A percentile compares a stretch with the other conserved stretches of the same genome.
phyloP scores from a whole-genome alignment of 2,797 vertebrate species.

The Etheostoma nigrum region DNA sequence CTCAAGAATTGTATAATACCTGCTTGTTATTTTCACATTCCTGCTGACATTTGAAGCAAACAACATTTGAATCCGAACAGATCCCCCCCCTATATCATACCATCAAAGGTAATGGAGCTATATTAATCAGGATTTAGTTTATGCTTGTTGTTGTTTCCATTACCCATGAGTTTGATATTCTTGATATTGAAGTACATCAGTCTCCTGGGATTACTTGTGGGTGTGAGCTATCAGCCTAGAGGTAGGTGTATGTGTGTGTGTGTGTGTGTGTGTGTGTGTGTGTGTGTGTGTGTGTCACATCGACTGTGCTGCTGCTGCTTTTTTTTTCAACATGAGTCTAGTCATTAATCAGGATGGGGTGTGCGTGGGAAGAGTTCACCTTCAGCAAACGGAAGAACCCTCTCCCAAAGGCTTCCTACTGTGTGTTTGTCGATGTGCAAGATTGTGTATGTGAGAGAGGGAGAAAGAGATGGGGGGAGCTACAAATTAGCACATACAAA shows the following conservation, averaged over 20 bases:
- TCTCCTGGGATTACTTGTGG: slow-evolving; percentile 68
- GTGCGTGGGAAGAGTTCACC: slow-evolving; percentile 82
- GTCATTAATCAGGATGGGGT: slow-evolving; percentile 80
- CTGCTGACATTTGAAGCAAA: slow-evolving; percentile 44
- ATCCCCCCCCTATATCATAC: background rate
- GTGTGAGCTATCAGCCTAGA: slow-evolving; percentile 65
- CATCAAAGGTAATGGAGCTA: slow-evolving; percentile 7
- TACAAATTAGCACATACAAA: slow-evolving; percentile 8
- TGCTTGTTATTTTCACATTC: slow-evolving; percentile 32
- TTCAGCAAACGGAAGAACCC: slow-evolving; percentile 77
- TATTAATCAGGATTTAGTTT: slow-evolving; percentile 26
- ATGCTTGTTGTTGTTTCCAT: slow-evolving; percentile 23
- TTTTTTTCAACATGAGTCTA: slow-evolving; percentile 74
- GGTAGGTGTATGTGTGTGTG: slow-evolving; percentile 17
- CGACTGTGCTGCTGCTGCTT: slow-evolving; percentile 6
- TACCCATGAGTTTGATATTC: slow-evolving; percentile 54
- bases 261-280: slow-evolving; percentile 10
- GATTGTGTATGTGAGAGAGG: slow-evolving; percentile 25
- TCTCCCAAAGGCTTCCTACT: slow-evolving; percentile 56
- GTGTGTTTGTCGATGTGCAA: slow-evolving; percentile 32
- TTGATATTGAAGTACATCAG: slow-evolving; percentile 65
- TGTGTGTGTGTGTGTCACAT: slow-evolving; percentile 10
- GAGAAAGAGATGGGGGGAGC: slow-evolving; percentile 12
- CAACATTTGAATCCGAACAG: slow-evolving; percentile 20
- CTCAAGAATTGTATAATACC: background rate